These are phyloP conservation scores for Myotis yumanensis DNA, from an alignment of 2,113 vertebrate species.

Conservation along the genomic window DNA sequence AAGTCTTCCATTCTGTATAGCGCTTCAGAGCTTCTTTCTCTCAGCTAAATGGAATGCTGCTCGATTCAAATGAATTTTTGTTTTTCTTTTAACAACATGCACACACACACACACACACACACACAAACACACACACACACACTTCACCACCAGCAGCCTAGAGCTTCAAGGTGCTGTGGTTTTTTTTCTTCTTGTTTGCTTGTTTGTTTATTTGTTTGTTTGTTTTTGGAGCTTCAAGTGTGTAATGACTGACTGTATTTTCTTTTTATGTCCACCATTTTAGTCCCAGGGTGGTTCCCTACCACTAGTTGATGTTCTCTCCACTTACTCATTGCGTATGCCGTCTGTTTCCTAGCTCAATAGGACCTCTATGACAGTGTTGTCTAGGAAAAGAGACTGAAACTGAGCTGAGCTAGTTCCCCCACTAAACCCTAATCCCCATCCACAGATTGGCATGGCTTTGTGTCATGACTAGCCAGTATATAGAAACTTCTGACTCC, in stretches of 20 bases:
- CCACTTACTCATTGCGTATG: background rate
- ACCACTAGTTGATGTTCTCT: background rate
- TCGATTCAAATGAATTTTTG: background rate
- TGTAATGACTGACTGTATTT: background rate
- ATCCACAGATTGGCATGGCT: background rate
- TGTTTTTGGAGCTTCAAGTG: background rate
- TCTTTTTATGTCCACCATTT: background rate
- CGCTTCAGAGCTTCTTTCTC: background rate
- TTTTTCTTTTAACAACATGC: background rate
- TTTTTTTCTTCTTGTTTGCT: background rate
- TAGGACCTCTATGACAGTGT: background rate
- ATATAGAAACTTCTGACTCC: background rate
- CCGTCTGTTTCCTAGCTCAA: background rate
- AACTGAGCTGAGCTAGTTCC: background rate
- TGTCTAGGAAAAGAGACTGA: background rate
- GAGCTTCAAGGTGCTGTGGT: background rate
- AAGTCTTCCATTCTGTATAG: background rate
- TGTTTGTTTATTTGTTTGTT: no score
- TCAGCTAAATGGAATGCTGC: background rate
- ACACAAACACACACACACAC: no score
- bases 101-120: background rate
- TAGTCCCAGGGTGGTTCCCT: no score
- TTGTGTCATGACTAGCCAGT: background rate
- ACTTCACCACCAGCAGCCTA: background rate
- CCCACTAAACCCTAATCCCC: background rate